phyloP scores from a whole-genome alignment of 2,113 vertebrate species.

The Rhadina sibilatrix region DNA sequence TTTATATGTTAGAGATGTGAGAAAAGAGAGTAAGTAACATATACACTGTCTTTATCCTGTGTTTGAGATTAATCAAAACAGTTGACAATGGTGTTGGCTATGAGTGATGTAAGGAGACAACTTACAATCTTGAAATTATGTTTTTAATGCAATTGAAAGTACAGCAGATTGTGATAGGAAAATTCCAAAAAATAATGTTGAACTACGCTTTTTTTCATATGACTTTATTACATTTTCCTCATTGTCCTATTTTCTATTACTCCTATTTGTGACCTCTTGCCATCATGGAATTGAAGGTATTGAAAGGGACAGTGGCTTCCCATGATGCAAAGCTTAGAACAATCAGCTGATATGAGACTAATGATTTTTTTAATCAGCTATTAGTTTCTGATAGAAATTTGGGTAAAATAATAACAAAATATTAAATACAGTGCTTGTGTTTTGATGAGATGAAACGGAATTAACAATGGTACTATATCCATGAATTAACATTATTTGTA shows the following conservation, averaged over 20 bases:
- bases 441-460: neutral
- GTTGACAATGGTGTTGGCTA: neutral
- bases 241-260: neutral
- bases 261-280: neutral
- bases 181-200: neutral
- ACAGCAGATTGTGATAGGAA: neutral
- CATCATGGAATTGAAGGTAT: neutral
- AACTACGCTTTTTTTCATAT: neutral
- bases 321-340: neutral
- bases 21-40: neutral
- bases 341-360: neutral
- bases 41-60: neutral
- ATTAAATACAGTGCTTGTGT: neutral
- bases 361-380: neutral
- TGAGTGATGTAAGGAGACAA: neutral
- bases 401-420: neutral
- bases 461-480: neutral
- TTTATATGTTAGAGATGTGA: neutral
- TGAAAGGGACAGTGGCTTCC: neutral
- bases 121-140: neutral
- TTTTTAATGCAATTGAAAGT: neutral
- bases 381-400: neutral
- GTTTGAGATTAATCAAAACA: neutral
- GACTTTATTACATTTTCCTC: neutral
- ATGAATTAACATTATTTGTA: neutral